Evolutionary conservation across 2,113 vertebrate genomes (phyloP), one percentile per base, ranked within the genome.

Genomic region (Fukomys damarensis): DNA sequence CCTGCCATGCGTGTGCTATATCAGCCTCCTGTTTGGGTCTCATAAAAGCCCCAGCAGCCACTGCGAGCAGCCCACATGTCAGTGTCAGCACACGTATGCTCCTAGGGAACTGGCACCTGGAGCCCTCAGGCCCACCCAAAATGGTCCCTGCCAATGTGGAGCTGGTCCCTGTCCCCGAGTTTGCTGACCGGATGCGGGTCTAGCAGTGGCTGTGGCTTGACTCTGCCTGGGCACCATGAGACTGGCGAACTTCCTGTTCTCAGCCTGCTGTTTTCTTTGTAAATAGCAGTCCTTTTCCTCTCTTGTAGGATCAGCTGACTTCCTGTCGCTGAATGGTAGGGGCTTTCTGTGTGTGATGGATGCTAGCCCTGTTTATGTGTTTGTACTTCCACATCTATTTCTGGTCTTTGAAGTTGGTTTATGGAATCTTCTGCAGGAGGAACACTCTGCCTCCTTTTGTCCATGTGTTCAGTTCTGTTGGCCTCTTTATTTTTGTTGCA

Each of bases 21-120:
- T 58, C 56, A 58, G 59, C 17, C 20, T 61, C 59, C 59, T 43
- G 26, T 26, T 32, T 1, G 4, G 26, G 35, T 9, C 35, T 38
- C 3, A 1, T 5, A 1, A 16, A 22, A 0, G 2, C 7, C 46
- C n/a, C n/a, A n/a, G n/a, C 0, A 12, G 76, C 85, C 8, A 2
- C 0, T 0, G 74, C 2, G 49, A 22, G 1, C 26, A 0, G 7
- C 19, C 26, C 10, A 0, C 2, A 0, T 19, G 5, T 0, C 2
- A 0, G 19, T 2, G 35, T 1, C 0, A 14, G 35, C 7, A n/a
- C 3, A 0, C 2, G 3, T 10, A 59, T 12, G 0, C 26, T 17
- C 19, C 86, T 32, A 9, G 9, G n/a, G 54, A 16, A 2, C 38
- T 4, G 6, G 7, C 28, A 1, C 54, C 12, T 22, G 49, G 14